phyloP scores from a whole-genome alignment of 2,113 vertebrate species.

The Origma solitaria region DNA sequence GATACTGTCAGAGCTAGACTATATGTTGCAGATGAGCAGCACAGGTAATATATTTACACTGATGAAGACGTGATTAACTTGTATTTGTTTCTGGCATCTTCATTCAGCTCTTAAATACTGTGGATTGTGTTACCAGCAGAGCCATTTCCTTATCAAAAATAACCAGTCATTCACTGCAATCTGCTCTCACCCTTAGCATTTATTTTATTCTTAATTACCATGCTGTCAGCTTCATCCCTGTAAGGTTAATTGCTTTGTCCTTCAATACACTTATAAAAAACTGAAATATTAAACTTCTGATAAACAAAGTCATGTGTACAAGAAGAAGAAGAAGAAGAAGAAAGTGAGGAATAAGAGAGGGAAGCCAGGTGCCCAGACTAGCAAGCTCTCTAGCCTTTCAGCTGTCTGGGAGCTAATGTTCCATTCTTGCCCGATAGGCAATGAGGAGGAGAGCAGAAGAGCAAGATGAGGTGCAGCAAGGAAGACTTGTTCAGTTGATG shows the following conservation, averaged over 20 bases:
- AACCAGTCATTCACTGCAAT: conserved; percentile 32
- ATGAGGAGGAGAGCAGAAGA: neutral
- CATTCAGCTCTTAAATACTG: neutral
- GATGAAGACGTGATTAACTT: conserved; percentile 12
- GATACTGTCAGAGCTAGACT: neutral
- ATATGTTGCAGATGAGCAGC: neutral
- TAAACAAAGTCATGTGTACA: neutral
- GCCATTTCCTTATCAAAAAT: neutral
- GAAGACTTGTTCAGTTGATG: neutral
- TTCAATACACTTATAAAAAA: neutral
- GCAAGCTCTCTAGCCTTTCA: neutral
- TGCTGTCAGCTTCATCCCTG: neutral
- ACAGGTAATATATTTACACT: neutral
- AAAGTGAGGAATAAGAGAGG: neutral
- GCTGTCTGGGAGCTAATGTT: neutral
- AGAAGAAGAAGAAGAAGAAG: neutral
- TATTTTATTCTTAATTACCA: conserved; percentile 48
- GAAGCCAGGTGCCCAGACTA: neutral
- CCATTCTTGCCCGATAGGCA: accelerated
- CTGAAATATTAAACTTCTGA: neutral
- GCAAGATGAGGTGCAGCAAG: neutral
- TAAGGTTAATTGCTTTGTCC: neutral
- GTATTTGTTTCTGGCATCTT: neutral
- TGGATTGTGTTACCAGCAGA: neutral
- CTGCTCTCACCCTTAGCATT: conserved; percentile 11